Base-by-base conservation (phyloP, 2,113 vertebrate genomes). In the Cololabis saira region DNA sequence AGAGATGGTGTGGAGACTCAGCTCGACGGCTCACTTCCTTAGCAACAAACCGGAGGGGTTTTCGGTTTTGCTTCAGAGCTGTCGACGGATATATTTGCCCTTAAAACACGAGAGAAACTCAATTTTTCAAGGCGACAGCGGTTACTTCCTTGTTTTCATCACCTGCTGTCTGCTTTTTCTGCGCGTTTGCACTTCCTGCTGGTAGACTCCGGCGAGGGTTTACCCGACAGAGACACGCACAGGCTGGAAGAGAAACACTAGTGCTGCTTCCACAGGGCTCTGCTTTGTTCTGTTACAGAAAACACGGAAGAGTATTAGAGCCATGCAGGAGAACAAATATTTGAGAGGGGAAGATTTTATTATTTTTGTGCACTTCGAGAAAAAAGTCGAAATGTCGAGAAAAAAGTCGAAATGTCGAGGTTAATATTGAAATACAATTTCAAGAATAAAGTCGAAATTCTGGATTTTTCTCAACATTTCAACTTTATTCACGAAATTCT, bases 101-200 rank as follows among this genome's bases (percentile, higher is more conserved):
- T 73, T 74, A 43, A 4, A 51, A 48, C 14, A 51, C n/a, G 50
- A 41, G 6, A 42, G 16, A 1, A 12, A 18, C 51, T 76, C 13
- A 22, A 18, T 51, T 13, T 50, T 80, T 24, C 60, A 21, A 17
- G 7, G 21, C 40, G 45, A 71, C 72, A n/a, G 33, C 57, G 24
- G 76, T 88, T 73, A 91, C 92, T 92, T 93, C 92, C 92, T 79
- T 84, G 24, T 92, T 91, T 77, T 82, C 52, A 55, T 73, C 66
- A 54, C 70, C 72, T 60, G 66, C 68, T 59, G 61, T 58, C 30
- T 17, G 52, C 42, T 67, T 42, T 40, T 47, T 66, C 57, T 66
- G 33, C 57, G 1, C 10, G 5, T 27, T 27, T 5, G 24, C 44
- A 75, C 80, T 89, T 84, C 86, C 82, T 82, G 67, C 17, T 55